phyloP scores from a whole-genome alignment of 1,140 invertebrate genomes.

The Ceratina japonica region DNA sequence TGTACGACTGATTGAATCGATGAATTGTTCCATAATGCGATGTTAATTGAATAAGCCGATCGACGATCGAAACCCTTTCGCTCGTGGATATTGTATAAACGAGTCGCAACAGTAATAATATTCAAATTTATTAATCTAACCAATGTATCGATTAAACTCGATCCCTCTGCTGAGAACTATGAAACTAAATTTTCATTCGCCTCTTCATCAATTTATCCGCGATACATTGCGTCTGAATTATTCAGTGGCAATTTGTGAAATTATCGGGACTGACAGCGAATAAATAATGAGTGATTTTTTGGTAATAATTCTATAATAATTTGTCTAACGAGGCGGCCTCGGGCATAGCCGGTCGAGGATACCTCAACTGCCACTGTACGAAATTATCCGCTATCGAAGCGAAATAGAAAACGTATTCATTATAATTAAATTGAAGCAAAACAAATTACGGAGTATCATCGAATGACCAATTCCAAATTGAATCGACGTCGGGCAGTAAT shows the following conservation, averaged over 20 bases:
- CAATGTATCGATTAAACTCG: constrained; percentile 1
- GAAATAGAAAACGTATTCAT: too few species aligned
- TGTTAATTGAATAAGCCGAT: constrained; percentile 11
- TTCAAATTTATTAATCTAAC: constrained; percentile 16
- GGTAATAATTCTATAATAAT: too few species aligned
- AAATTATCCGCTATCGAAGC: too few species aligned
- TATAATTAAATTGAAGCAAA: background rate
- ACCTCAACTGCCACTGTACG: too few species aligned
- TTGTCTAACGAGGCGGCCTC: too few species aligned
- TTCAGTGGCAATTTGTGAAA: too few species aligned
- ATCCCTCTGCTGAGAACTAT: background rate
- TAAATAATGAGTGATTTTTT: too few species aligned
- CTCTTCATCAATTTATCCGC: too few species aligned
- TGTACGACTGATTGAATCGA: background rate
- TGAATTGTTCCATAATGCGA: constrained; percentile 1
- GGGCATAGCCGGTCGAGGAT: too few species aligned
- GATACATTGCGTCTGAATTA: background rate
- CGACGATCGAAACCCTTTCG: too few species aligned
- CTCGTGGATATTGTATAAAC: background rate
- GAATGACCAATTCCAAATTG: background rate
- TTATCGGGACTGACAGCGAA: too few species aligned
- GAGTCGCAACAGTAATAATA: background rate
- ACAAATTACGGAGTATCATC: background rate
- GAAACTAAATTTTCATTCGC: background rate
- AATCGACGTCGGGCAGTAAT: background rate